Conservation (phyloP, 2,797 vertebrate genomes). For the Nothura maculosa region DNA sequence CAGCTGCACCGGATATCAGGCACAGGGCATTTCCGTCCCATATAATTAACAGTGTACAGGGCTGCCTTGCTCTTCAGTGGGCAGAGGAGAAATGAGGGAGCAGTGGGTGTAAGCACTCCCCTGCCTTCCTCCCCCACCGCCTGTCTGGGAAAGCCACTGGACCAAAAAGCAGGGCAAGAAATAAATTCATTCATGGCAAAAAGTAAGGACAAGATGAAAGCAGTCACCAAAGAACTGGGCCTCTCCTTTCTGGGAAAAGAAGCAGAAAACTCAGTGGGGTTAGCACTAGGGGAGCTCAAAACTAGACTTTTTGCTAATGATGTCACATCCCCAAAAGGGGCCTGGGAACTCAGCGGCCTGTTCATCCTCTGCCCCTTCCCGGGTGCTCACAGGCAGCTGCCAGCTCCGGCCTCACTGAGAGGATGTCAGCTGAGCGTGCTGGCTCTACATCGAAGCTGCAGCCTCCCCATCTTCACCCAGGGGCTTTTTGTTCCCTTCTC, state of each 20-base stretch:
- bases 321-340: neutral
- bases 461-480: neutral
- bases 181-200: constrained; percentile 49
- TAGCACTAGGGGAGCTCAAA: neutral
- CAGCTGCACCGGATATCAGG: constrained; percentile 21
- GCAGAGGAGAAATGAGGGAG: neutral
- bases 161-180: constrained; percentile 47
- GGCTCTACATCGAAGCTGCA: neutral
- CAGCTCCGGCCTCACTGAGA: constrained; percentile 20
- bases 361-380: neutral
- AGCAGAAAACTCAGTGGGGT: neutral
- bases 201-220: constrained; percentile 39
- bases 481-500: constrained; percentile 50
- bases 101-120: neutral
- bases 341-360: constrained; percentile 33
- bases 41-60: constrained; percentile 30
- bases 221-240: neutral
- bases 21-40: constrained; percentile 40
- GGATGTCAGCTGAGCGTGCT: neutral
- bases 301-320: neutral
- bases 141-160: constrained; percentile 38
- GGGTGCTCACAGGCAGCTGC: constrained; percentile 45
- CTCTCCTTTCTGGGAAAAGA: neutral
- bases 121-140: neutral
- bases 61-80: neutral